A percentile compares a stretch with the other conserved stretches of the same genome.
Conservation (phyloP, 2,888 invertebrate species). For the Ptychoptera albimana region DNA sequence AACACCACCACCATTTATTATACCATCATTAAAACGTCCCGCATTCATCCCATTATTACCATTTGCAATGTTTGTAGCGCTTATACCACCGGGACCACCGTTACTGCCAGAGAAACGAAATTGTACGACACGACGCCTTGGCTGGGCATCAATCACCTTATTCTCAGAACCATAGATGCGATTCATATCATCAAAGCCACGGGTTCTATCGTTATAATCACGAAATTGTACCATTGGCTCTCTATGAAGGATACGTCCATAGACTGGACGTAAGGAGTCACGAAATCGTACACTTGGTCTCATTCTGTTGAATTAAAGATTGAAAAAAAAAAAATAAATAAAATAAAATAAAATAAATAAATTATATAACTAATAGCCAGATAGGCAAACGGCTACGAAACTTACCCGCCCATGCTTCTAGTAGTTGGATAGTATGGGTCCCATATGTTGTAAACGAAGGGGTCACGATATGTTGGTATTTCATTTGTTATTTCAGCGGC, state of each 20-base stretch:
- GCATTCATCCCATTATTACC: background rate
- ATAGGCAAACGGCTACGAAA: constrained; percentile 8
- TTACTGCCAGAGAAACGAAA: constrained; percentile 23
- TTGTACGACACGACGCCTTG: constrained; percentile 9
- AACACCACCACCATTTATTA: background rate
- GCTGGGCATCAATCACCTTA: constrained; percentile 11
- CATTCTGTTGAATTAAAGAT: constrained; percentile 23
- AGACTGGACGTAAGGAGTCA: constrained; percentile 39
- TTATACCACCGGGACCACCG: constrained; percentile 10
- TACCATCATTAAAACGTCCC: background rate
- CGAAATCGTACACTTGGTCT: constrained; percentile 27
- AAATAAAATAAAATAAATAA: background rate
- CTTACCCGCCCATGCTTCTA: constrained; percentile 40
- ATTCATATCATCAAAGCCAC: constrained; percentile 36
- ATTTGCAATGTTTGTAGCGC: background rate
- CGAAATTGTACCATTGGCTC: constrained; percentile 40
- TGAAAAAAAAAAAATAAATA: background rate
- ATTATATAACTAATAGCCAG: background rate
- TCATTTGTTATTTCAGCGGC: constrained; percentile 78
- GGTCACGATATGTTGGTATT: constrained; percentile 67
- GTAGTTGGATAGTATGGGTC: constrained; percentile 43
- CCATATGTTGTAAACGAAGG: constrained; percentile 70
- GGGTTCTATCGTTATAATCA: constrained; percentile 29
- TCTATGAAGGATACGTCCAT: constrained; percentile 55
- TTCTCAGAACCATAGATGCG: constrained; percentile 34